Base-by-base conservation (phyloP, 2,113 vertebrate genomes). In the sheep (Ovis aries) region DNA sequence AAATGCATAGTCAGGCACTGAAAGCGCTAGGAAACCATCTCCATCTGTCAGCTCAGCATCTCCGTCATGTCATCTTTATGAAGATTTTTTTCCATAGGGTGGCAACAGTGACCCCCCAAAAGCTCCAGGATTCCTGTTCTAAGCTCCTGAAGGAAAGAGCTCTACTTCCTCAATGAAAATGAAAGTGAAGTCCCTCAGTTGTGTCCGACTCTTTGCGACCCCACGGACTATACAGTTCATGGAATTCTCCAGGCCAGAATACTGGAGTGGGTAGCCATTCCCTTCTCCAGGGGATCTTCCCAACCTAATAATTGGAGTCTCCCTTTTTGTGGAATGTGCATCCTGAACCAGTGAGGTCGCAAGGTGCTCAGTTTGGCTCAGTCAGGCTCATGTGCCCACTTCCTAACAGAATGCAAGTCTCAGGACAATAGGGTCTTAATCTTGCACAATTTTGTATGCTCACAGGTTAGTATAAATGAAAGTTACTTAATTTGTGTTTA, bases 171-270 rank as follows among this genome's bases (percentile, higher is more conserved):
- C 60, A 62, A 7, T 33, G 60, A 33, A 62, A 62, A 7, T 62
- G 60, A 62, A 62, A 33, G 14, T 62, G 60, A 62, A 62, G 60
- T 62, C 31, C 29, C 31, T 62, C 14, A 15, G 31, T 33, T 1
- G 1, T 33, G 60, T 33, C 60, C 0, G 6, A 62, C 6, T 62
- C 6, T 62, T 62, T 62, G 29, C 6, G 31, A 62, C 31, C 31
- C 6, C 60, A 62, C 0, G 0, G 60, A 64, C 60, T 33, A 8
- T 64, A 64, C 1, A n/a, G 62, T n/a, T n/a, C 7, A 9, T n/a
- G 62, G 33, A 64, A 64, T 64, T 64, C 62, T 64, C 31, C 62
- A n/a, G 62, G 62, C 62, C 62, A 64, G 62, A n/a, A 19, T 64
- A n/a, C 16, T 3, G 16, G 62, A 64, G 33, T 64, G 16, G 62